A percentile compares a stretch with the other conserved stretches of the same genome.
Evolutionary conservation across 1,140 invertebrate species (phyloP).

Genomic region (Stegodyphus mimosarum): DNA sequence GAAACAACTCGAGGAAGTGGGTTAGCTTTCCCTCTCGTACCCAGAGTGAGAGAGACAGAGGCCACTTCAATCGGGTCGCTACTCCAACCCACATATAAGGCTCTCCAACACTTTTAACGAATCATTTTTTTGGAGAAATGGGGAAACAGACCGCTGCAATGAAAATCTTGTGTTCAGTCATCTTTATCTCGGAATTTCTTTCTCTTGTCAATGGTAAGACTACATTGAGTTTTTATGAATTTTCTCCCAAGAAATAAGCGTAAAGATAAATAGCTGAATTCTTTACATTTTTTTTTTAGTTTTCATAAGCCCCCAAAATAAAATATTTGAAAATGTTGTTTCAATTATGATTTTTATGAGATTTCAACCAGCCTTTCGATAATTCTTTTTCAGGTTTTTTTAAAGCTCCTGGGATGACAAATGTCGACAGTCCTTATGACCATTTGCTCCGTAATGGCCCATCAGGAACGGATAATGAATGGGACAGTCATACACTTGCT

Average conservation of each 20-base stretch:
- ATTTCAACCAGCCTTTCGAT: neutral
- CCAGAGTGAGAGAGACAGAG: conserved; percentile 25
- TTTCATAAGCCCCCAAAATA: too few relatives aligned
- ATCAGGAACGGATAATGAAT: neutral
- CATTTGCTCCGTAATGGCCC: conserved; percentile 37
- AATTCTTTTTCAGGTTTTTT: conserved; percentile 37
- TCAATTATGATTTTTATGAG: too few relatives aligned
- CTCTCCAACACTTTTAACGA: conserved; percentile 47
- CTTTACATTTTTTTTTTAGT: too few relatives aligned
- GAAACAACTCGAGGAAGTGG: conserved; percentile 52
- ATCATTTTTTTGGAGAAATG: conserved; percentile 50
- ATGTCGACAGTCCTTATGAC: conserved; percentile 20
- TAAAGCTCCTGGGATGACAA: conserved; percentile 45
- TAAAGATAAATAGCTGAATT: too few relatives aligned
- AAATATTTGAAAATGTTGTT: too few relatives aligned
- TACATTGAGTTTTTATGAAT: neutral
- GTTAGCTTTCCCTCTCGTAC: conserved; percentile 60
- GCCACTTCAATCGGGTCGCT: conserved; percentile 42
- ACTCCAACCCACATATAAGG: conserved; percentile 52
- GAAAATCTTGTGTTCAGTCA: conserved; percentile 28
- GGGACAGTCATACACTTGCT: neutral
- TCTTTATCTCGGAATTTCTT: conserved; percentile 54
- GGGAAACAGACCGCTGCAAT: conserved; percentile 35
- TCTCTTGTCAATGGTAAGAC: conserved; percentile 40
- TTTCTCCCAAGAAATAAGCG: neutral